Conservation (phyloP, 1,140 invertebrate genomes). For the Ips nitidus region DNA sequence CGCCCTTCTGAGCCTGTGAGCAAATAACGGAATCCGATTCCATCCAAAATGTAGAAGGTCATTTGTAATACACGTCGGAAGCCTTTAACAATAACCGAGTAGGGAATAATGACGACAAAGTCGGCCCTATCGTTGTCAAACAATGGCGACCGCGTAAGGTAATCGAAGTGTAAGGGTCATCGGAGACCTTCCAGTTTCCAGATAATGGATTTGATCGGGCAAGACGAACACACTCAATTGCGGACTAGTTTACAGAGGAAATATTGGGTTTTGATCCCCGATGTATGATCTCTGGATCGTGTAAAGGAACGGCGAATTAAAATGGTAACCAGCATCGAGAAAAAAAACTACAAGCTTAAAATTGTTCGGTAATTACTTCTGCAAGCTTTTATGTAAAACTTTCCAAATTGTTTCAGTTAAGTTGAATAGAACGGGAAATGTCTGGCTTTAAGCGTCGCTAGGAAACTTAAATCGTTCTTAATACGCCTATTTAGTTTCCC, state of each 20-base stretch:
- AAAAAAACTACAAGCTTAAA: neutral
- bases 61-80: neutral
- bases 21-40: neutral
- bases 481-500: too few species aligned
- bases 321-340: neutral
- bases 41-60: neutral
- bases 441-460: too few species aligned
- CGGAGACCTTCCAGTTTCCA: neutral
- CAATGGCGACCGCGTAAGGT: neutral
- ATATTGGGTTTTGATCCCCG: neutral
- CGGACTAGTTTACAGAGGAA: neutral
- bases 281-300: too few species aligned
- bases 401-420: neutral
- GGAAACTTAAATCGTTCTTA: too few species aligned
- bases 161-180: slow-evolving; percentile 6
- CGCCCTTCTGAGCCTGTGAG: too few species aligned
- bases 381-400: slow-evolving; percentile 8
- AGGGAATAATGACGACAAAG: neutral
- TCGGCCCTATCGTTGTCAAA: neutral
- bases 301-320: too few species aligned
- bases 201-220: neutral
- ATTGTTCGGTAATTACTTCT: slow-evolving; percentile 7
- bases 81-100: slow-evolving; percentile 2
- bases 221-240: neutral
- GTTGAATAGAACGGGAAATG: slow-evolving; percentile 1